These are phyloP conservation scores for Halictus quadricinctus DNA, from an alignment of 2,888 invertebrate species.

Conservation along the genomic window DNA sequence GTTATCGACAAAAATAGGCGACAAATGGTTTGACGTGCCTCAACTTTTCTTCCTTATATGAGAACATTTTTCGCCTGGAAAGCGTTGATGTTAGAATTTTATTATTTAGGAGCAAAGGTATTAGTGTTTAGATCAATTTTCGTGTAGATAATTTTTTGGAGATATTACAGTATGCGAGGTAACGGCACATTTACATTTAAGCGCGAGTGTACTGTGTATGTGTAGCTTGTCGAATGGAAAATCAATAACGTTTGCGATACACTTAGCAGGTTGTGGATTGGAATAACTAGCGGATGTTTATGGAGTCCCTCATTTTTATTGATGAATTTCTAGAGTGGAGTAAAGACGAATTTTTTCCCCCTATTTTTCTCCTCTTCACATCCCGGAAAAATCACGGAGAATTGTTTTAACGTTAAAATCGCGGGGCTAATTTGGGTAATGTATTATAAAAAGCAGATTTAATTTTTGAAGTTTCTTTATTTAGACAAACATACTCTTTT, in stretches of 20 bases:
- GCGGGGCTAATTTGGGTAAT: neutral
- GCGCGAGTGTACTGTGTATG: neutral
- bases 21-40: no score
- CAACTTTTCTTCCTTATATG: no score
- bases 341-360: neutral
- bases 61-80: no score
- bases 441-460: neutral
- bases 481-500: neutral
- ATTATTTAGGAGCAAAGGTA: no score
- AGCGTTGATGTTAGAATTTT: no score
- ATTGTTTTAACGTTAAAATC: neutral
- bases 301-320: neutral
- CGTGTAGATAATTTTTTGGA: neutral
- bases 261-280: neutral
- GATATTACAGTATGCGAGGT: neutral
- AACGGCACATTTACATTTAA: neutral
- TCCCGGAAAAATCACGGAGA: neutral
- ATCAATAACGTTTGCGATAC: constrained; percentile 3
- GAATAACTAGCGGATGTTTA: neutral
- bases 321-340: neutral
- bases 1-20: no score
- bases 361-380: neutral
- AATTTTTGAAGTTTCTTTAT: neutral
- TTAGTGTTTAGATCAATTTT: no score
- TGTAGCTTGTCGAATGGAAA: neutral